These are phyloP conservation scores for Cataglyphis hispanica DNA, from an alignment of 1,140 invertebrate genomes.

Conservation along the genomic window DNA sequence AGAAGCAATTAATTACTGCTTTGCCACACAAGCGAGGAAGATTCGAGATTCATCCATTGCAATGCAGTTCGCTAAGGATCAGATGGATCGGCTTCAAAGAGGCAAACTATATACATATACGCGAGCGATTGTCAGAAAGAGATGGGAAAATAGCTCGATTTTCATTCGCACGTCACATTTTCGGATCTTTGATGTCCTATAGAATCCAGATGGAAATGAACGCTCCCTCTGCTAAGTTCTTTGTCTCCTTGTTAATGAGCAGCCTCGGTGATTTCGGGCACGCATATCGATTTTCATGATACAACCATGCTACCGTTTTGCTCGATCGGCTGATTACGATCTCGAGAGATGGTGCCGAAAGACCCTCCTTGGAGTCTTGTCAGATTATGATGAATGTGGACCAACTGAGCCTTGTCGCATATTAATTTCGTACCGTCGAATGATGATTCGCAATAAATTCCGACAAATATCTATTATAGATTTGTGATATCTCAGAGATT, in stretches of 20 bases:
- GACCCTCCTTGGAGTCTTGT: background rate
- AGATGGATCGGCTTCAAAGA: background rate
- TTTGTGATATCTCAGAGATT: too few species aligned
- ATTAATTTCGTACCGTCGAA: background rate
- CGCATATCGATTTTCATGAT: slow-evolving; percentile 16
- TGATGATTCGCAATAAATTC: too few species aligned
- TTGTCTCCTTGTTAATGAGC: slow-evolving; percentile 30
- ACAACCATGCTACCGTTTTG: background rate
- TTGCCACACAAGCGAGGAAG: background rate
- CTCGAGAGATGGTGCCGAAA: background rate
- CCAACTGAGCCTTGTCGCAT: background rate
- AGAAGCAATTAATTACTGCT: background rate
- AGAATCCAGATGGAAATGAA: background rate
- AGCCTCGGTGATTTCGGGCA: background rate
- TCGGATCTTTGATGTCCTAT: slow-evolving; percentile 6
- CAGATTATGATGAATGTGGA: background rate
- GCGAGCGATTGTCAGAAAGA: background rate
- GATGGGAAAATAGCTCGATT: background rate
- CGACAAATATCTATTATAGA: too few species aligned
- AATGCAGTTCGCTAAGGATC: background rate
- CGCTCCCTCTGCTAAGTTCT: background rate
- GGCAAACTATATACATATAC: background rate
- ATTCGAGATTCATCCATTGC: background rate
- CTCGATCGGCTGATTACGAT: background rate
- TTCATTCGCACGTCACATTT: slow-evolving; percentile 6